Percentiles rank a stretch among this genome's conserved stretches.
These are phyloP conservation scores for Orius insidiosus DNA, from an alignment of 1,140 invertebrate genomes.

Conservation along the genomic window DNA sequence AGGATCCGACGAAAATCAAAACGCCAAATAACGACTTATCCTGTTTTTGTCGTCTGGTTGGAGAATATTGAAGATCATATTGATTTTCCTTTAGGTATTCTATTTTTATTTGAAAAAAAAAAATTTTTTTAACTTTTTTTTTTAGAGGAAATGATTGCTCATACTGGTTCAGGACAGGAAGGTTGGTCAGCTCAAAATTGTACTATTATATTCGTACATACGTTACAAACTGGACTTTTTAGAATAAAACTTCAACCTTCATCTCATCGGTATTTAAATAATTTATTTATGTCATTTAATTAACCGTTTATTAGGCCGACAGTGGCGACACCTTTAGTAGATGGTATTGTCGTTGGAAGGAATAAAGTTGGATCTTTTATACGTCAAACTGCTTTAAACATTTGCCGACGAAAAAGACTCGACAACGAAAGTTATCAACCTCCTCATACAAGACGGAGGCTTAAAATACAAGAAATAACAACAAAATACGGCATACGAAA, in stretches of 20 bases:
- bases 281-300: background rate
- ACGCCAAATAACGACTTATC: constrained; percentile 19
- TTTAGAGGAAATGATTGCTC: constrained; percentile 54
- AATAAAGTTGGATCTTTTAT: constrained; percentile 67
- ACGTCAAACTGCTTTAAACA: constrained; percentile 77
- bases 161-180: constrained; percentile 65
- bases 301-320: constrained; percentile 34
- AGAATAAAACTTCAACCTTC: constrained; percentile 63
- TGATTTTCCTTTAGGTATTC: constrained; percentile 66
- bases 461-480: constrained; percentile 88
- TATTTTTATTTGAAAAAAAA: constrained; percentile 1
- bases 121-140: constrained; percentile 19
- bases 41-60: constrained; percentile 86
- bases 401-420: constrained; percentile 63
- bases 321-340: constrained; percentile 69
- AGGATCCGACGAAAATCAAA: constrained; percentile 36
- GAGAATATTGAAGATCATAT: constrained; percentile 86
- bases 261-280: constrained; percentile 35
- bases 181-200: constrained; percentile 35
- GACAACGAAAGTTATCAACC: constrained; percentile 86
- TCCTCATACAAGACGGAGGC: constrained; percentile 73
- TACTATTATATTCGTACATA: constrained; percentile 66
- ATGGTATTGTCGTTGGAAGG: constrained; percentile 82
- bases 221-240: constrained; percentile 58
- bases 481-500: constrained; percentile 46